These are phyloP conservation scores for Gephyroberyx darwinii DNA, from an alignment of 2,797 vertebrate species.

Conservation along the genomic window DNA sequence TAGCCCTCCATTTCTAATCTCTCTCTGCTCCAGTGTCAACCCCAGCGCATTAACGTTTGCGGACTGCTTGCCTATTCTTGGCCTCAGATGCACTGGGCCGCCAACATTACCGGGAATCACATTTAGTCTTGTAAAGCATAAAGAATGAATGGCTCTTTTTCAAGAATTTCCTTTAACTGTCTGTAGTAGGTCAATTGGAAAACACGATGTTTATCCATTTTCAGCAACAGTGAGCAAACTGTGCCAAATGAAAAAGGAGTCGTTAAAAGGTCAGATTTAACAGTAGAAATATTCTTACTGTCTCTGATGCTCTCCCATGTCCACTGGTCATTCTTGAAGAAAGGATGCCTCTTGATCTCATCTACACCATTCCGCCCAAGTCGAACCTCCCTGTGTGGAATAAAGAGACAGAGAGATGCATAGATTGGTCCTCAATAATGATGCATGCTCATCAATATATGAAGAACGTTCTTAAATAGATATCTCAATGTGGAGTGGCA, in stretches of 20 bases:
- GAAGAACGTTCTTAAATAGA: background rate
- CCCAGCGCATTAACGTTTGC: conserved; percentile 47
- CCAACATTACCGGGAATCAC: conserved; percentile 64
- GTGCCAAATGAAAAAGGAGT: conserved; percentile 38
- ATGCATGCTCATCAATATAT: background rate
- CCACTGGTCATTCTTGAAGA: conserved; percentile 99
- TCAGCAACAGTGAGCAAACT: conserved; percentile 35
- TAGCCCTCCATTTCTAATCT: conserved; percentile 63
- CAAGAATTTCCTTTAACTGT: conserved; percentile 76
- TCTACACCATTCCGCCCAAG: conserved; percentile 95
- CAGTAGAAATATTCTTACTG: conserved; percentile 78
- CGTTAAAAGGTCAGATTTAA: conserved; percentile 17
- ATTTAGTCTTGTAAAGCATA: conserved; percentile 68
- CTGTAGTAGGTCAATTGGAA: conserved; percentile 71
- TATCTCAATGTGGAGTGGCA: background rate
- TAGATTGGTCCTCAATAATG: background rate
- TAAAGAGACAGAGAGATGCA: background rate
- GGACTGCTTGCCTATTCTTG: conserved; percentile 46
- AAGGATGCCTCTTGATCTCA: conserved; percentile 96
- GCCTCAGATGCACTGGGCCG: conserved; percentile 55
- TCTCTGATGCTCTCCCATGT: conserved; percentile 97
- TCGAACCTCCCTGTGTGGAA: conserved; percentile 88
- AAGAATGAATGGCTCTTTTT: conserved; percentile 69
- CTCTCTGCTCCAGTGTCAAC: conserved; percentile 49
- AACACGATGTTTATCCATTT: conserved; percentile 48